Base-by-base conservation (phyloP, 2,888 invertebrate species). In the Limenitis camilla region DNA sequence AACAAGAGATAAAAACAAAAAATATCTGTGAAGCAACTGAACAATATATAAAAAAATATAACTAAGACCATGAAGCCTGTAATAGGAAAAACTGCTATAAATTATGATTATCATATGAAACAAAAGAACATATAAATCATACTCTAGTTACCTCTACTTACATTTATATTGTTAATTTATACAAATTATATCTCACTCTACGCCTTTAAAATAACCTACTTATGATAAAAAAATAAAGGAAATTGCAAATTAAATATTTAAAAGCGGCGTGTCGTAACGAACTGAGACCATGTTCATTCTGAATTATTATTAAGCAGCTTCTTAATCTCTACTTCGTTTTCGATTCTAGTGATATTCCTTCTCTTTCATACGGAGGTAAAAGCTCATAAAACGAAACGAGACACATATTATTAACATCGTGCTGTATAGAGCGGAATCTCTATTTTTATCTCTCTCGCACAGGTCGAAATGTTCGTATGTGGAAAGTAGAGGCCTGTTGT, bases 211-310 rank as follows among this genome's bases (percentile, higher is more conserved):
- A 56, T 43, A 52, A 57, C 36, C 39, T 44, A 44, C 35, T 53
- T 59, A 36, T 43, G 40, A 48, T 44, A 50, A 56, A 77, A 80
- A 81, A 81, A 76, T 79, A 79, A 76, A 79, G 78, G 77, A 83
- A 79, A 85, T 81, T 84, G 76, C 79, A 78, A 80, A 78, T 83
- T 84, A 81, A 86, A 85, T 84, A 84, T 85, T 86, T 84, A 85
- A 82, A 85, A 76, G 55, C 69, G 72, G 68, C 74, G 74, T 79
- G 79, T 78, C 78, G 77, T 76, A 77, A 74, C 72, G 71, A 75
- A 74, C 76, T 76, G 77, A 81, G 75, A 79, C 83, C 82, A 79
- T 79, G 78, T 79, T 84, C 79, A 69, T 74, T 81, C 76, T 78
- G 77, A 77, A 80, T 83, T 84, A 82, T 85, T 84, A 81, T 81